phyloP scores from a whole-genome alignment of 2,888 invertebrate species.

The Plusia festucae region DNA sequence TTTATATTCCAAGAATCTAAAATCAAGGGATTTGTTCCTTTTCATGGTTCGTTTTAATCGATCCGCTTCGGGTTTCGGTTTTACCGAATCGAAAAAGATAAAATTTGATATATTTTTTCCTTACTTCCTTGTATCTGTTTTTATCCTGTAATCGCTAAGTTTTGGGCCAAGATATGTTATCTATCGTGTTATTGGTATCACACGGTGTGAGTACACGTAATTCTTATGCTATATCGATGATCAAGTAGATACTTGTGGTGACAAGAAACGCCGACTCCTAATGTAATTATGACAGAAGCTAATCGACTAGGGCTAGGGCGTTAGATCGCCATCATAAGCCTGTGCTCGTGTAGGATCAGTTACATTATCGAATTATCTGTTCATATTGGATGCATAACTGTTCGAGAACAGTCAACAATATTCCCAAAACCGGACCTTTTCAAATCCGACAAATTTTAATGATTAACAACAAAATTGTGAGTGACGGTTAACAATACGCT shows the following conservation, averaged over 20 bases:
- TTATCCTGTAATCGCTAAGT: conserved; percentile 1
- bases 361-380: conserved; percentile 2
- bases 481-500: neutral
- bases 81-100: neutral
- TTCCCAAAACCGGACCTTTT: neutral
- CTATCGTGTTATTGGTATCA: conserved; percentile 6
- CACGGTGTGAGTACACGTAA: neutral
- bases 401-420: neutral
- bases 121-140: conserved; percentile 3
- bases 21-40: conserved; percentile 15
- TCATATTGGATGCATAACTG: neutral
- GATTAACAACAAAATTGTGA: neutral
- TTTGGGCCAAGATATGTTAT: conserved; percentile 9
- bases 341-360: neutral
- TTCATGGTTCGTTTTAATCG: conserved; percentile 21
- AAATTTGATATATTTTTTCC: neutral
- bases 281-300: neutral
- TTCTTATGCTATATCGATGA: conserved; percentile 6
- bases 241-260: neutral
- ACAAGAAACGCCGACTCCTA: conserved; percentile 19
- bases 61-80: neutral
- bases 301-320: neutral
- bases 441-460: neutral
- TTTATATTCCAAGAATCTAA: conserved; percentile 22
- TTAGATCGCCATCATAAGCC: neutral